These are phyloP conservation scores for Cyanistes caeruleus DNA, from an alignment of 2,113 vertebrate species.

Conservation along the genomic window DNA sequence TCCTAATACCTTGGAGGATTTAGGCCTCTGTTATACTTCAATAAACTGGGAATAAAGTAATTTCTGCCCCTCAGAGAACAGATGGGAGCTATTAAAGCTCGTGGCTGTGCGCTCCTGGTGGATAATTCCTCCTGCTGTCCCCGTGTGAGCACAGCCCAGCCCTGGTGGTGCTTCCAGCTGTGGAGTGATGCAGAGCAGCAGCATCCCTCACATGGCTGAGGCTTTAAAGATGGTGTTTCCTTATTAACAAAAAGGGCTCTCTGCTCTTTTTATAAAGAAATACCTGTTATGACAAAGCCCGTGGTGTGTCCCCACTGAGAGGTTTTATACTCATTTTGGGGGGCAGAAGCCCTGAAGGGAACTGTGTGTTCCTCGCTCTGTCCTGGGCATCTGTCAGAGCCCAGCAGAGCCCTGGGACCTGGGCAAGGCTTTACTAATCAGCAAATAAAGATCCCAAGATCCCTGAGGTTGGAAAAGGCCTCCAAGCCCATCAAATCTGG, in stretches of 20 bases:
- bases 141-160: neutral
- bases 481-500: neutral
- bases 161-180: neutral
- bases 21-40: slow-evolving; percentile 45
- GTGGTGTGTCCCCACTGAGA: neutral
- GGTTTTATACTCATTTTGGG: neutral
- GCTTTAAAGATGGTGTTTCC: neutral
- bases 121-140: neutral
- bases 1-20: slow-evolving; percentile 43
- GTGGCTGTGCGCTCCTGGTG: neutral
- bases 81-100: slow-evolving; percentile 46
- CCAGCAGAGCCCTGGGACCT: neutral
- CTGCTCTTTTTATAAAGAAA: neutral
- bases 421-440: neutral
- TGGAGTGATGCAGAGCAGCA: neutral
- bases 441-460: neutral
- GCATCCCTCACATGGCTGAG: neutral
- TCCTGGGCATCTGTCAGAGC: neutral
- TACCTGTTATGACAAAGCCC: neutral
- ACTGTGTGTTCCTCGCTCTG: accelerated
- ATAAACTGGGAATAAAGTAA: slow-evolving; percentile 54
- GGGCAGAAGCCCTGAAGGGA: neutral
- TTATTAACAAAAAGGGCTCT: neutral
- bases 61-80: slow-evolving; percentile 23
- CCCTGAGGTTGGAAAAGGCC: neutral